phyloP scores from a whole-genome alignment of 2,113 vertebrate genomes.

The Mionectes macconnelli region DNA sequence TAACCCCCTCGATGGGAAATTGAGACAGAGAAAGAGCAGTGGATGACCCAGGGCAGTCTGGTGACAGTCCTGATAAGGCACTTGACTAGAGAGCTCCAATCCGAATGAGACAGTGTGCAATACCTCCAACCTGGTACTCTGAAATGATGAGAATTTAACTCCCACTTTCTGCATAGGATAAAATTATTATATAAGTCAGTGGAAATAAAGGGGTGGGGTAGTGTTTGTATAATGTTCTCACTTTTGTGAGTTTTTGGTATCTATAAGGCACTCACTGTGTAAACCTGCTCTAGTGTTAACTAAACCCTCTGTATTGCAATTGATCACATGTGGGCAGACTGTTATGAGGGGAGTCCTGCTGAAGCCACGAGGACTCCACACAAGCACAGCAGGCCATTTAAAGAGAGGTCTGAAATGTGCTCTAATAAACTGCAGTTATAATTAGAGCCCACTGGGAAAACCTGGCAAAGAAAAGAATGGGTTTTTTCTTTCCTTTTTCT shows the following conservation, averaged over 20 bases:
- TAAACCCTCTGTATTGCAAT: not conserved
- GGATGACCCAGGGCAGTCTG: not conserved
- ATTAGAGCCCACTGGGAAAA: conserved; percentile 16
- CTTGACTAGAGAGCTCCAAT: not conserved
- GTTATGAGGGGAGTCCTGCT: not conserved
- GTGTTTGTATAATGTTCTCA: not conserved
- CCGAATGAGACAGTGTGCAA: not conserved
- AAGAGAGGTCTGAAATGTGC: conserved; percentile 3
- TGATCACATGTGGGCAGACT: not conserved
- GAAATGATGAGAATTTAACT: not conserved
- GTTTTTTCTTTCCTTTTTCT: not conserved
- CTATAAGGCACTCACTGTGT: not conserved
- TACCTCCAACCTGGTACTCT: not conserved
- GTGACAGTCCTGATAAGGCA: not conserved
- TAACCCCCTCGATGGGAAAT: not conserved
- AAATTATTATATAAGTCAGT: not conserved
- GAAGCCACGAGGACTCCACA: not conserved
- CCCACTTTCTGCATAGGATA: not conserved
- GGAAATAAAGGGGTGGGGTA: not conserved
- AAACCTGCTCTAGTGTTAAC: not conserved
- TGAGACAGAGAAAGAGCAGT: not conserved
- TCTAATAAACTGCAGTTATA: not conserved
- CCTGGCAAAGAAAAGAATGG: not conserved
- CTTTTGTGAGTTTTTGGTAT: not conserved
- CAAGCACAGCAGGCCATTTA: not conserved